Conservation (phyloP, 2,797 vertebrate species). For the Rachycentron canadum region DNA sequence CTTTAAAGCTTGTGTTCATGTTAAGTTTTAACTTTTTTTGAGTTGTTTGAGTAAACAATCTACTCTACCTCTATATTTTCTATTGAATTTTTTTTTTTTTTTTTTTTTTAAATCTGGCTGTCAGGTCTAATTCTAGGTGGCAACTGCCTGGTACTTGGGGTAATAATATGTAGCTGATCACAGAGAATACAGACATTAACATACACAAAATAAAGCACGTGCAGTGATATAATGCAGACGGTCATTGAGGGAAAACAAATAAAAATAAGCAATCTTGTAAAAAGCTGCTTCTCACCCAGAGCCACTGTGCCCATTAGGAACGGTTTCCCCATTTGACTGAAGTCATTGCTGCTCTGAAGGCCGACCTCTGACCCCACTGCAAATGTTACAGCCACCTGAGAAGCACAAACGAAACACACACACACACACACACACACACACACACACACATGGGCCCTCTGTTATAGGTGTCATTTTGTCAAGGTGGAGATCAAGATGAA, state of each 20-base stretch:
- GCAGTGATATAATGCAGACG: neutral
- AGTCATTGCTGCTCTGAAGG: constrained; percentile 83
- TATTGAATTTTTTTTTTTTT: no score
- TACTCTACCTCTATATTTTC: neutral
- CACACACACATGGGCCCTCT: constrained; percentile 7
- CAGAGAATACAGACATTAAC: neutral
- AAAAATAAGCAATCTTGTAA: neutral
- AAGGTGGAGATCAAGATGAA: neutral
- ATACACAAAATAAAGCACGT: neutral
- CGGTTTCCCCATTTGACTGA: constrained; percentile 84
- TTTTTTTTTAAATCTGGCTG: constrained; percentile 1
- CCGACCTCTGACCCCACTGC: constrained; percentile 85
- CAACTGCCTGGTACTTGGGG: neutral
- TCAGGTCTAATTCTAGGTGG: neutral
- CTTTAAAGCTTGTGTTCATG: neutral
- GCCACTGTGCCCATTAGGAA: constrained; percentile 85
- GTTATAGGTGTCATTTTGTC: neutral
- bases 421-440: constrained; percentile 36
- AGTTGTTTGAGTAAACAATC: neutral
- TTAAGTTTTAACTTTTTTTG: neutral
- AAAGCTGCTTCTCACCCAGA: constrained; percentile 75
- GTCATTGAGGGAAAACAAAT: constrained; percentile 15
- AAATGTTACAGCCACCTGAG: constrained; percentile 85
- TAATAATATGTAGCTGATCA: neutral
- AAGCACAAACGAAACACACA: constrained; percentile 60